Conservation (phyloP, 2,797 vertebrate species). For the Urocyon cinereoargenteus region DNA sequence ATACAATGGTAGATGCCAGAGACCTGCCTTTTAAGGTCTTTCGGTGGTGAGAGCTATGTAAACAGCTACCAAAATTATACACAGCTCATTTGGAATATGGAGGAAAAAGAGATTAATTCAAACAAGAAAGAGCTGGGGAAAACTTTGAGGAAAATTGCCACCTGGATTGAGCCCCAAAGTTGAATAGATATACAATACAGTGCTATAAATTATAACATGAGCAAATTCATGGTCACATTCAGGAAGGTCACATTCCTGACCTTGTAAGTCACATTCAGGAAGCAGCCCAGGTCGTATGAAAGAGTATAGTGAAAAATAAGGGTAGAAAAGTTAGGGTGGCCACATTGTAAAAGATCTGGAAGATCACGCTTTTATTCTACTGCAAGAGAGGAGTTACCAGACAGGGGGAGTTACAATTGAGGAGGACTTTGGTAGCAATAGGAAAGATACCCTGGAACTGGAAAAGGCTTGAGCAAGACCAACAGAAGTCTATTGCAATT, state of each 20-base stretch:
- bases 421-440: background rate
- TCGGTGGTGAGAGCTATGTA: background rate
- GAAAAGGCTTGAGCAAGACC: background rate
- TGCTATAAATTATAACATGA: background rate
- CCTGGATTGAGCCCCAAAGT: background rate
- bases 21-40: background rate
- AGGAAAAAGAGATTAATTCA: background rate
- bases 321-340: background rate
- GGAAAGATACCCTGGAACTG: background rate
- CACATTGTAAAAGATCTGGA: background rate
- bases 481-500: background rate
- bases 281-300: background rate
- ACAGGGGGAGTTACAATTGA: background rate
- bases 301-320: background rate
- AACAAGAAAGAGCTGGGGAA: background rate
- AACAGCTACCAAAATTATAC: background rate
- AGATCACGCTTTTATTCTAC: background rate
- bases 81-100: background rate
- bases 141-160: background rate
- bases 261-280: background rate
- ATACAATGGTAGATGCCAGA: background rate
- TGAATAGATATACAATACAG: background rate
- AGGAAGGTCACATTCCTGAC: background rate
- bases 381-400: background rate
- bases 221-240: background rate